A percentile compares a stretch with the other conserved stretches of the same genome.
phyloP scores from a whole-genome alignment of 2,113 vertebrate genomes.

The Isichthys henryi region DNA sequence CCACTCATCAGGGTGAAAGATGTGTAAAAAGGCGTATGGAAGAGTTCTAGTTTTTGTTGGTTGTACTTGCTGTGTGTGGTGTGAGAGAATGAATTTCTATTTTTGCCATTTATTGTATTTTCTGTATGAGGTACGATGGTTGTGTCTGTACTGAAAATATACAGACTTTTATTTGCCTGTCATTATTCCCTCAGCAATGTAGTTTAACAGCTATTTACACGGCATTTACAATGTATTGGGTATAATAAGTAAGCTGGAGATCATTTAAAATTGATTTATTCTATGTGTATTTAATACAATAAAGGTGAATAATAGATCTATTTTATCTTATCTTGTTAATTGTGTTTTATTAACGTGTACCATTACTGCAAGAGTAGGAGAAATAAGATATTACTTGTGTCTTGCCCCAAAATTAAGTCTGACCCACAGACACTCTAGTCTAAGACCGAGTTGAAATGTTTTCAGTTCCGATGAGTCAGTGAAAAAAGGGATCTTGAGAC shows the following conservation, averaged over 20 bases:
- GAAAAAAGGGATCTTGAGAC: not conserved
- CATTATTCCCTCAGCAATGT: not conserved
- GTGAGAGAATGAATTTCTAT: not conserved
- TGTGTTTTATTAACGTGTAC: not conserved
- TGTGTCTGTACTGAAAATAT: not conserved
- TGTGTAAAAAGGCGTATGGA: not conserved
- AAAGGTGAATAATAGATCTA: not conserved
- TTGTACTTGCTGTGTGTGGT: not conserved
- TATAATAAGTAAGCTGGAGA: not conserved
- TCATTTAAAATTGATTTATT: too few relatives aligned
- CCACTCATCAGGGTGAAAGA: not conserved
- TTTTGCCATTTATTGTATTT: not conserved
- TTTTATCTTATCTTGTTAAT: not conserved
- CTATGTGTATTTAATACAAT: not conserved
- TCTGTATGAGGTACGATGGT: not conserved
- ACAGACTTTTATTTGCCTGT: not conserved
- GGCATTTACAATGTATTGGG: not conserved
- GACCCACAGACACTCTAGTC: not conserved
- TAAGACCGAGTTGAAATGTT: not conserved
- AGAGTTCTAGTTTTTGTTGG: not conserved
- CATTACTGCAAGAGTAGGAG: not conserved
- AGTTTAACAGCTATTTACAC: too few relatives aligned
- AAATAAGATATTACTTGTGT: not conserved
- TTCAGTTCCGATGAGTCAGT: not conserved
- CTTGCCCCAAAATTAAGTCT: not conserved